Conservation (phyloP, 1,140 invertebrate species). For the Olivierus martensii region DNA sequence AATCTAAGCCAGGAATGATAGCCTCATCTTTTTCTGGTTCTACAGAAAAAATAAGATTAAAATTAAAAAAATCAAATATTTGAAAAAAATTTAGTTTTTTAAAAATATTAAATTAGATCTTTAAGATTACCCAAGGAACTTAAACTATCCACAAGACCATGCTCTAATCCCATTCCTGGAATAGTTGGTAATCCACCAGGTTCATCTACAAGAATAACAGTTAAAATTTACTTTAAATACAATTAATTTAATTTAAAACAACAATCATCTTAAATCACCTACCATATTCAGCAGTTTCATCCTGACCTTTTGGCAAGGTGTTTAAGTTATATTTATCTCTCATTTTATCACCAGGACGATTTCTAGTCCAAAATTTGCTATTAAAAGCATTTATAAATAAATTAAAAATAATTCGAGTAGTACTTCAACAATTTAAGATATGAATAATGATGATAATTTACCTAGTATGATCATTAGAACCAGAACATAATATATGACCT, state of each 20-base stretch:
- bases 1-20: constrained; percentile 72
- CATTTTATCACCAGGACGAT: constrained; percentile 95
- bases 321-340: constrained; percentile 96
- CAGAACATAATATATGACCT: constrained; percentile 95
- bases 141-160: constrained; percentile 20
- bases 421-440: background rate
- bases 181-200: constrained; percentile 45
- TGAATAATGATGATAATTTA: constrained; percentile 21
- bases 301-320: constrained; percentile 57
- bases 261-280: constrained; percentile 21
- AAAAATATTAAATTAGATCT: background rate
- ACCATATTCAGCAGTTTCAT: constrained; percentile 44
- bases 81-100: too few relatives aligned
- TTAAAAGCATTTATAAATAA: constrained; percentile 28
- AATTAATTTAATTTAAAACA: constrained; percentile 35
- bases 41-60: background rate
- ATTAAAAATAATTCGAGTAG: background rate
- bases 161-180: constrained; percentile 89
- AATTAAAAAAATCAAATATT: too few relatives aligned
- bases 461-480: constrained; percentile 93
- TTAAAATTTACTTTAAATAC: constrained; percentile 2
- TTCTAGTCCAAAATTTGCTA: constrained; percentile 96
- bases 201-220: constrained; percentile 44
- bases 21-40: constrained; percentile 27
- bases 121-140: constrained; percentile 8